Conservation (phyloP, 2,888 invertebrate genomes). For the Eristalinus aeneus region DNA sequence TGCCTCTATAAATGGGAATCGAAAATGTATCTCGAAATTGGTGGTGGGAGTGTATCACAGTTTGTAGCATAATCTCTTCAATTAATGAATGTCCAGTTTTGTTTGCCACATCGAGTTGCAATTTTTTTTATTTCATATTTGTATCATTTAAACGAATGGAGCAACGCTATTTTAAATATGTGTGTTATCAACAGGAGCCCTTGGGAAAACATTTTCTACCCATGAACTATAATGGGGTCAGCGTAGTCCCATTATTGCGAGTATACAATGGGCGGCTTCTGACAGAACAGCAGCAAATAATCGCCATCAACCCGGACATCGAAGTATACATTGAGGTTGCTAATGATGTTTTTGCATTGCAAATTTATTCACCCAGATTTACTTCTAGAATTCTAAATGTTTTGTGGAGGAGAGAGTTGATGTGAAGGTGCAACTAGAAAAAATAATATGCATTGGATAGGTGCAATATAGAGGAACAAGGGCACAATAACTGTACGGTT, state of each 20-base stretch:
- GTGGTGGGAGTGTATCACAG: slow-evolving; percentile 45
- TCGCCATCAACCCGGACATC: slow-evolving; percentile 38
- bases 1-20: neutral
- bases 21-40: slow-evolving; percentile 57
- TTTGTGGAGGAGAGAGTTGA: neutral
- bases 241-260: neutral
- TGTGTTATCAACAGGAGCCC: slow-evolving; percentile 57
- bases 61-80: slow-evolving; percentile 67
- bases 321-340: slow-evolving; percentile 33
- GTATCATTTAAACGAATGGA: slow-evolving; percentile 22
- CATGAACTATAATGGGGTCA: slow-evolving; percentile 8
- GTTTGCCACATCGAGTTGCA: slow-evolving; percentile 16
- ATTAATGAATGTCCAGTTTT: slow-evolving; percentile 61
- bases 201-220: slow-evolving; percentile 18
- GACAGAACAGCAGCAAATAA: slow-evolving; percentile 44
- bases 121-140: neutral
- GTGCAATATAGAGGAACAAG: slow-evolving; percentile 15
- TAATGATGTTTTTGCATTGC: slow-evolving; percentile 58
- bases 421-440: neutral
- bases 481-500: slow-evolving; percentile 13
- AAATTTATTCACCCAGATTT: slow-evolving; percentile 50
- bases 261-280: neutral
- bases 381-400: slow-evolving; percentile 14
- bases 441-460: neutral
- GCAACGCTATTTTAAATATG: slow-evolving; percentile 56